Evolutionary conservation across 2,113 vertebrate genomes (phyloP), one percentile per base, ranked within the genome.

Genomic region (Heptranchias perlo): DNA sequence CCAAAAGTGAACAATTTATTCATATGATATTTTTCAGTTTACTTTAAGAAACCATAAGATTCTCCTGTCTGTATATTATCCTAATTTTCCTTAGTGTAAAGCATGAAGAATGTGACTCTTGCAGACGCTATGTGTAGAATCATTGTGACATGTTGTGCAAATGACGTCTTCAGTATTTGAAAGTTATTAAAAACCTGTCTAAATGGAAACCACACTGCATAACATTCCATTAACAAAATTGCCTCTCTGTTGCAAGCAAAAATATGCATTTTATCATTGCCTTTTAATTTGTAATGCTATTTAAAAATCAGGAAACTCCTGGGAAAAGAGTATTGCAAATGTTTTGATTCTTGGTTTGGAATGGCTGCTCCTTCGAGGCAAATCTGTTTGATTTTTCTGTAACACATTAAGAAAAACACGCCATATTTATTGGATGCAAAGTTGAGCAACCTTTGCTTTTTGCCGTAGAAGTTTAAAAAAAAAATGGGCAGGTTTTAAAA

Each of bases 181-280:
- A 91, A 61, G 87, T 54, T 91, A 91, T n/a, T n/a, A n/a, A n/a
- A n/a, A n/a, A n/a, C 87, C 87, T 91, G 52, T 61, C 1, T 91
- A 35, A 31, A 18, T 58, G 52, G 52, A 35, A 91, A 91, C 31
- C 87, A 58, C 52, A 58, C 87, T n/a, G 86, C 52, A 58, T 14
- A 18, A 14, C 16, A 82, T 44, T 44, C 78, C 39, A 21, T 6
- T 6, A 82, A 44, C 44, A 82, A 82, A 44, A 39, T 44, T 5
- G n/a, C n/a, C 78, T 21, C 78, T 82, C 78, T 21, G 16, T 21
- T 82, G 39, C 78, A 44, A 44, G 78, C 39, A 5, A 73, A 73
- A 35, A 73, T 73, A 73, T 35, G 31, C 28, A 31, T 49, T 86
- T 86, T 86, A 58, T 89, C 25, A 82, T 89, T 49, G 6, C 44